Evolutionary conservation across 2,888 invertebrate genomes (phyloP), one percentile per base, ranked within the genome.

Genomic region (Diaperis boleti): DNA sequence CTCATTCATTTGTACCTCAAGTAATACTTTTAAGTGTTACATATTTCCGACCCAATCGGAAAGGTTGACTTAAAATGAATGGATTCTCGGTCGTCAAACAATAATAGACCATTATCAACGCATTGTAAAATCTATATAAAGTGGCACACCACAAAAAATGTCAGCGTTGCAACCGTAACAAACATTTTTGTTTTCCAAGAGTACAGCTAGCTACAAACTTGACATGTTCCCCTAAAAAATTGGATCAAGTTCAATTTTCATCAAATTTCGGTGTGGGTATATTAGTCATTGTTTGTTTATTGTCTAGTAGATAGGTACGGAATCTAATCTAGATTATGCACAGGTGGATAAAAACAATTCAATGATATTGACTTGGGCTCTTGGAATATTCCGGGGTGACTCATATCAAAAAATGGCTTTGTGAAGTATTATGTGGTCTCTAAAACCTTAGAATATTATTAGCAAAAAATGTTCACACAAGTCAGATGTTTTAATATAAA

Each of bases 261-360:
- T 10, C 5, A 11, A 11, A 2, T n/a, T 1, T 5, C 10, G 5
- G 41, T 42, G 26, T 45, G 7, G 2, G 13, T 20, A n/a, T 14
- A 49, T 49, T 33, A 49, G 10, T 49, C 49, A 49, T 3, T 18
- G 11, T 49, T 49, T 49, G 49, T 49, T 49, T 31, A 33, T 15
- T 49, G n/a, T 5, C 45, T 8, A 13, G 3, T 13, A 18, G 49
- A 49, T 49, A 49, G 18, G 10, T n/a, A 17, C 8, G 35, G 49
- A 18, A 49, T 49, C 35, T 49, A 33, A 49, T 49, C 49, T 35
- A 49, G 33, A 49, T 45, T 49, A 35, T 35, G 35, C 15, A 49
- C 35, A 49, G 33, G 49, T 49, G 49, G 35, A 49, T 49, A 17
- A 35, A 49, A 17, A 31, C 35, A 49, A 17, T 17, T 44, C n/a